Evolutionary conservation across 2,113 vertebrate species (phyloP).

Genomic region (Phyllopteryx taeniolatus): DNA sequence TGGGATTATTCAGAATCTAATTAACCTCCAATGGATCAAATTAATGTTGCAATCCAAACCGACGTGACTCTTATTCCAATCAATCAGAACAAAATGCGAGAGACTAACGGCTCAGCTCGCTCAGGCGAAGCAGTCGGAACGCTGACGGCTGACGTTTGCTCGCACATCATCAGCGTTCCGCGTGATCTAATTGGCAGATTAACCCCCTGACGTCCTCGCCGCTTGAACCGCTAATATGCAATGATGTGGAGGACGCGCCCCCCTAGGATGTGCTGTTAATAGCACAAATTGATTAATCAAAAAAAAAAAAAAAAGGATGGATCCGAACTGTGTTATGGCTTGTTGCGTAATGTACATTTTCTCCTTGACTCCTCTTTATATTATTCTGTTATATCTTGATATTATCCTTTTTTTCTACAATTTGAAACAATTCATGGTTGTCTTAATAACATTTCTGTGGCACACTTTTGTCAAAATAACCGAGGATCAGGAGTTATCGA

Average conservation of each 20-base stretch:
- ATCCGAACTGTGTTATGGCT: too few relatives aligned
- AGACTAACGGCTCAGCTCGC: neutral
- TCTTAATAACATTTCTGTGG: neutral
- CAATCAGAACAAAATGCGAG: neutral
- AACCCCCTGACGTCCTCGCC: constrained; percentile 34
- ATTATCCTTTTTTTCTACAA: neutral
- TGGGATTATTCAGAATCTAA: neutral
- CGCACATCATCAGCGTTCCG: constrained; percentile 49
- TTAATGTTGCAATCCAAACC: neutral
- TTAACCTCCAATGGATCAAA: neutral
- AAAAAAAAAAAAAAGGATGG: neutral
- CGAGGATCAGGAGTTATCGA: too few relatives aligned
- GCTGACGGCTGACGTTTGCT: constrained; percentile 34
- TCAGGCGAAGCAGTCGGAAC: neutral
- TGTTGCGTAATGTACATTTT: neutral
- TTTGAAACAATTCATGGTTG: too few relatives aligned
- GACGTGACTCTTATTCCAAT: neutral
- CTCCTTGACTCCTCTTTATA: neutral
- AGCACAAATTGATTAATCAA: neutral
- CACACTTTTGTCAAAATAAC: too few relatives aligned
- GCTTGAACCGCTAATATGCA: constrained; percentile 58
- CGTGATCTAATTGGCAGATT: constrained; percentile 46
- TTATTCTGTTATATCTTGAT: too few relatives aligned
- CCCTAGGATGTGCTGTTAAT: constrained; percentile 19
- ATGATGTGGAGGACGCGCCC: constrained; percentile 25